Conservation (phyloP, 2,888 invertebrate genomes). For the Erebia ligea region DNA sequence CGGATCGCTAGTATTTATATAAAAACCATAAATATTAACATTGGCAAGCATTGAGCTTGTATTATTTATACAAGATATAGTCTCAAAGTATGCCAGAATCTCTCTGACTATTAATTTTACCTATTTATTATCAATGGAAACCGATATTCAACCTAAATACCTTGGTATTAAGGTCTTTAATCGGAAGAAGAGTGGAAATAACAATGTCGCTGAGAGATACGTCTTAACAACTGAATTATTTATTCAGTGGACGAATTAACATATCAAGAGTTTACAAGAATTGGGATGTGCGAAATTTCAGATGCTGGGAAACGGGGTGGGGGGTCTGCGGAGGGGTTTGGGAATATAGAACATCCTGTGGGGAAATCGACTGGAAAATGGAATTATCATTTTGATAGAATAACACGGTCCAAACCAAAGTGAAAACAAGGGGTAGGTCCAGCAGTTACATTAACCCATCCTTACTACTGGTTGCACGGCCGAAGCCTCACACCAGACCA, state of each 20-base stretch:
- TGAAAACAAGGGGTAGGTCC: no score
- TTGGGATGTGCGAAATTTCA: conserved; percentile 36
- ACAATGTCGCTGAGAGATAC: conserved; percentile 71
- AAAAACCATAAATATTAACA: no score
- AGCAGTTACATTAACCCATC: no score
- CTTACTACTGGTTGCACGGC: no score
- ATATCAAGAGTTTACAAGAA: conserved; percentile 68
- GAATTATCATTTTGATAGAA: no score
- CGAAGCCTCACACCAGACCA: no score
- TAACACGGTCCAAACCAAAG: no score
- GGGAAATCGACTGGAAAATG: no score
- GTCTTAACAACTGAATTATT: conserved; percentile 79
- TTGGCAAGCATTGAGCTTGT: no score
- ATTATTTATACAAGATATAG: no score
- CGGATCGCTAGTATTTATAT: no score
- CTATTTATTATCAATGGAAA: conserved; percentile 27
- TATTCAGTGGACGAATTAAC: conserved; percentile 79
- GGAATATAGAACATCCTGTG: background rate
- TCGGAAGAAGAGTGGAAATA: conserved; percentile 39
- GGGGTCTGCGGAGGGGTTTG: background rate
- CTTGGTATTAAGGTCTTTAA: conserved; percentile 41
- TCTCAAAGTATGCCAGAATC: background rate
- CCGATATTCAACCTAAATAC: conserved; percentile 44
- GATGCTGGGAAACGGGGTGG: conserved; percentile 11
- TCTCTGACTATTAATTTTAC: conserved; percentile 9